Conservation (phyloP, 2,888 invertebrate genomes). For the Teleiodes luculella region DNA sequence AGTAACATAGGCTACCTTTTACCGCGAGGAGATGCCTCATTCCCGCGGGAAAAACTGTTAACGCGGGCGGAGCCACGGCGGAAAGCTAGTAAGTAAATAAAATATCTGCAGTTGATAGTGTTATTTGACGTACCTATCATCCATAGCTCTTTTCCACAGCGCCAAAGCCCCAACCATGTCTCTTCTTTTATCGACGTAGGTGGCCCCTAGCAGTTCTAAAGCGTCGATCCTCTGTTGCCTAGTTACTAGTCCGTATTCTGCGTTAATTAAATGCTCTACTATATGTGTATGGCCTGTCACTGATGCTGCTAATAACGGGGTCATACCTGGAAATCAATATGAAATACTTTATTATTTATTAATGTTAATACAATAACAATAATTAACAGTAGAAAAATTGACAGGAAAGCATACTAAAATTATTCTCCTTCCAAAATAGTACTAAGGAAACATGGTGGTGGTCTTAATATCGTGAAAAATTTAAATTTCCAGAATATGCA, state of each 20-base stretch:
- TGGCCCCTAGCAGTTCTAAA: slow-evolving; percentile 93
- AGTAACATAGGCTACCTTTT: no score
- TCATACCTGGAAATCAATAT: slow-evolving; percentile 84
- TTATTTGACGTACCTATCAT: slow-evolving; percentile 81
- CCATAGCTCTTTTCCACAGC: slow-evolving; percentile 95
- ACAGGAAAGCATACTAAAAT: no score
- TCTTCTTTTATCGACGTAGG: slow-evolving; percentile 96
- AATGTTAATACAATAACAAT: no score
- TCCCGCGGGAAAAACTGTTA: no score
- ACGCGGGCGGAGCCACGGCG: no score
- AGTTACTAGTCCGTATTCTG: slow-evolving; percentile 85
- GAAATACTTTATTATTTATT: not conserved
- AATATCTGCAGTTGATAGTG: not conserved
- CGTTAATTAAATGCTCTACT: slow-evolving; percentile 92
- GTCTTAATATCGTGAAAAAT: no score
- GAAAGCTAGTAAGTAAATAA: no score
- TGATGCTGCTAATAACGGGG: slow-evolving; percentile 94
- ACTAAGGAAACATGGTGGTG: no score
- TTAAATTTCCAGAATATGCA: no score
- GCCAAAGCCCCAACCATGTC: slow-evolving; percentile 94
- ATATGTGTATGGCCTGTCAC: slow-evolving; percentile 95
- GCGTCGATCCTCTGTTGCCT: slow-evolving; percentile 92
- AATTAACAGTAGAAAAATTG: no score
- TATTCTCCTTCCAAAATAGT: no score
- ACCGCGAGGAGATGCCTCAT: no score